Evolutionary conservation across 2,113 vertebrate genomes (phyloP).

Genomic region (Phaetusa simplex): DNA sequence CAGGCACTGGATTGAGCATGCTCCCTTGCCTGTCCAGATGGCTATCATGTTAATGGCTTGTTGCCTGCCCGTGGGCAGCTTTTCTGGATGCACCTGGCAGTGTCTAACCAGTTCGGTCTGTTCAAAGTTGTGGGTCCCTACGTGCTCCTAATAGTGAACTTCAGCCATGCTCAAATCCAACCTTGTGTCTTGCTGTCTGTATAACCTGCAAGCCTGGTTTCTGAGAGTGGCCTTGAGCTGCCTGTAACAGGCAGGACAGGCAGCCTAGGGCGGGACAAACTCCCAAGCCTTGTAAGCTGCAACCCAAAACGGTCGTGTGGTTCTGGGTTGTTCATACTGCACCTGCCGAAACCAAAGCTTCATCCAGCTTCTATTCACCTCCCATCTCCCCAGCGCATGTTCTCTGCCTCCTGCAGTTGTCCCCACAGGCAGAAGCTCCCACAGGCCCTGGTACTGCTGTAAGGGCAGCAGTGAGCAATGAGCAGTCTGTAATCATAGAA

Average conservation of each 20-base stretch:
- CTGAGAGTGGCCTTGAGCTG: neutral
- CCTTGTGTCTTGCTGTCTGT: neutral
- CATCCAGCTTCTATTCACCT: neutral
- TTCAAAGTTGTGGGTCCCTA: neutral
- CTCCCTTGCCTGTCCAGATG: neutral
- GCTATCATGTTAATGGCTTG: neutral
- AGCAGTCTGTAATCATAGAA: neutral
- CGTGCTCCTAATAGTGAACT: neutral
- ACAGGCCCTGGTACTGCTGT: accelerated
- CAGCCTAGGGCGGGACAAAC: neutral
- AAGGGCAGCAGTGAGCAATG: accelerated
- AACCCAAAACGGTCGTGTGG: accelerated
- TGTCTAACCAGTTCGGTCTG: neutral
- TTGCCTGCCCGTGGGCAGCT: neutral
- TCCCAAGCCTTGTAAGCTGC: neutral
- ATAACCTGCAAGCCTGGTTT: neutral
- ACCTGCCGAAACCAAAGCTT: neutral
- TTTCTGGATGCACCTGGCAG: neutral
- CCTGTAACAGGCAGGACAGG: neutral
- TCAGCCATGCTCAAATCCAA: neutral
- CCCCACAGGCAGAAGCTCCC: neutral
- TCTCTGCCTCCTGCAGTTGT: neutral
- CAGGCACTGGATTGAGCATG: neutral
- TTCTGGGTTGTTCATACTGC: neutral
- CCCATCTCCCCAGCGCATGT: accelerated